These are phyloP conservation scores for Stomorhina lunata DNA, from an alignment of 2,888 invertebrate species.

Conservation along the genomic window DNA sequence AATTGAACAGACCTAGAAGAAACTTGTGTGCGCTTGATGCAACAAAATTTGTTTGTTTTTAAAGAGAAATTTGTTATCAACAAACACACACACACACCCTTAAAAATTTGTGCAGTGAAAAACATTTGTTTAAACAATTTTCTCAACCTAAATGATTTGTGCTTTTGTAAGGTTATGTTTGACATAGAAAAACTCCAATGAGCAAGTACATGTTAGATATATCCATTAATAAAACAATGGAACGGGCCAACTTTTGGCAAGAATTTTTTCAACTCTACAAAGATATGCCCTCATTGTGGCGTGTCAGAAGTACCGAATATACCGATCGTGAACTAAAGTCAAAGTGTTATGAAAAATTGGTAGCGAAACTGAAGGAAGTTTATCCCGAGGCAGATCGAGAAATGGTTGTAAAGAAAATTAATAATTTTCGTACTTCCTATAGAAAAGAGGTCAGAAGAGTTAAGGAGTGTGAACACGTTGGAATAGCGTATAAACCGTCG, in stretches of 20 bases:
- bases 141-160: too few relatives aligned
- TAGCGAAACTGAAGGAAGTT: slow-evolving; percentile 53
- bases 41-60: neutral
- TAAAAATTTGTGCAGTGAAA: too few relatives aligned
- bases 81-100: neutral
- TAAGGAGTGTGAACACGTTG: neutral
- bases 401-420: slow-evolving; percentile 47
- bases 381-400: slow-evolving; percentile 47
- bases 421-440: slow-evolving; percentile 38
- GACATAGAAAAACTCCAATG: too few relatives aligned
- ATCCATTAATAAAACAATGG: slow-evolving; percentile 19
- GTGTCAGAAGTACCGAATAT: slow-evolving; percentile 46
- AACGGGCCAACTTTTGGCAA: slow-evolving; percentile 83
- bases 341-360: slow-evolving; percentile 35
- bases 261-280: slow-evolving; percentile 82
- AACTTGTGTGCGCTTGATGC: neutral
- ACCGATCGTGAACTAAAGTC: slow-evolving; percentile 41
- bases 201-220: too few relatives aligned
- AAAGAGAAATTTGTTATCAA: neutral
- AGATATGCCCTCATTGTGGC: slow-evolving; percentile 47
- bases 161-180: too few relatives aligned
- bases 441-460: slow-evolving; percentile 38
- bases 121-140: too few relatives aligned
- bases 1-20: neutral
- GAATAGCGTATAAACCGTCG: slow-evolving; percentile 12